These are phyloP conservation scores for Batillaria attramentaria DNA, from an alignment of 1,140 invertebrate genomes.

Conservation along the genomic window DNA sequence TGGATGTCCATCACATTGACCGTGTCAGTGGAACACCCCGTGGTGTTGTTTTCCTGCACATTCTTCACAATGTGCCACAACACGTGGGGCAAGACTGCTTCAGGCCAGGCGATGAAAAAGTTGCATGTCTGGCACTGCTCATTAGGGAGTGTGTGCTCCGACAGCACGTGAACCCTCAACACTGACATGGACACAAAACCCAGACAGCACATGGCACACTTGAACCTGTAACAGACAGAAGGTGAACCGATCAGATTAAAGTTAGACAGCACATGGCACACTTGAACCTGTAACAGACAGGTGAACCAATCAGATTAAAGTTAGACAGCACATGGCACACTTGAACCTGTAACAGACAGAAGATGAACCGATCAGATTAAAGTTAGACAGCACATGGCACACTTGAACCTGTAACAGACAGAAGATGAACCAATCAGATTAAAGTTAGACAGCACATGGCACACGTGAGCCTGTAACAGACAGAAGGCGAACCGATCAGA, in stretches of 20 bases:
- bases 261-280: no score
- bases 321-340: constrained; percentile 3
- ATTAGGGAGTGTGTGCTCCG: background rate
- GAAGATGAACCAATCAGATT: no score
- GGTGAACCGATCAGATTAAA: no score
- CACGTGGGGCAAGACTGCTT: background rate
- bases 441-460: constrained; percentile 11
- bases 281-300: no score
- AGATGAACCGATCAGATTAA: no score
- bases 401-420: no score
- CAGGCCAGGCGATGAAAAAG: background rate
- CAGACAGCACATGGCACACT: constrained; percentile 1
- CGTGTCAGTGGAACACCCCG: background rate
- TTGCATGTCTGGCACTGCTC: background rate
- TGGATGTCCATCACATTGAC: no score
- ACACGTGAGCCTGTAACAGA: background rate
- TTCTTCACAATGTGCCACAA: constrained; percentile 18
- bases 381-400: no score
- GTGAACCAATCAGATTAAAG: no score
- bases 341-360: background rate
- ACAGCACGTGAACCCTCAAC: background rate
- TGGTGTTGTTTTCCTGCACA: background rate
- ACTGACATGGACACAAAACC: constrained; percentile 8
- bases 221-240: background rate
- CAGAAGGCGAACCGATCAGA: no score